Conservation (phyloP, 2,888 invertebrate species). For the Dryadula phaetusa region DNA sequence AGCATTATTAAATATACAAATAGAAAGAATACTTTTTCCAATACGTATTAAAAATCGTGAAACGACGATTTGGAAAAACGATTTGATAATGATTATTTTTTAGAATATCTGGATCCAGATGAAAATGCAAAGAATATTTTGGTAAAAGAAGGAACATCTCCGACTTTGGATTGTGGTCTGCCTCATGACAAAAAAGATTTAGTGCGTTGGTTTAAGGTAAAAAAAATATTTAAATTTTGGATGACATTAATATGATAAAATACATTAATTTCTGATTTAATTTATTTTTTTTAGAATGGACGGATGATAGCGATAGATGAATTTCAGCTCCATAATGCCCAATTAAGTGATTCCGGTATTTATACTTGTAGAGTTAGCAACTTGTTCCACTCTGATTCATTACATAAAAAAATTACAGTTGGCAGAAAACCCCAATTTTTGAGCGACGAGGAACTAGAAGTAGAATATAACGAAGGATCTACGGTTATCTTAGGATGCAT, state of each 20-base stretch:
- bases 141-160: constrained; percentile 49
- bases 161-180: constrained; percentile 52
- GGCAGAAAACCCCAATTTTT: constrained; percentile 57
- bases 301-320: constrained; percentile 46
- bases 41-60: no score
- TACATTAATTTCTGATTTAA: background rate
- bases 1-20: no score
- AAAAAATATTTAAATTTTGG: constrained; percentile 11
- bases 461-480: constrained; percentile 49
- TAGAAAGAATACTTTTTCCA: no score
- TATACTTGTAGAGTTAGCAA: constrained; percentile 63
- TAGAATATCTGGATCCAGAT: constrained; percentile 51
- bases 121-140: constrained; percentile 38
- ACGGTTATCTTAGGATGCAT: constrained; percentile 52
- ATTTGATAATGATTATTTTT: no score
- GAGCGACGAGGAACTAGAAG: constrained; percentile 44
- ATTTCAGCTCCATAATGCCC: constrained; percentile 49
- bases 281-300: constrained; percentile 52
- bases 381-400: constrained; percentile 48
- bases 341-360: constrained; percentile 52
- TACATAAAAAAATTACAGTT: constrained; percentile 51
- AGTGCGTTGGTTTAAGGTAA: constrained; percentile 66
- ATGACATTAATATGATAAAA: background rate
- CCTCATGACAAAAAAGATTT: constrained; percentile 51
- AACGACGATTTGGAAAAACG: no score